Percentiles rank a stretch among this genome's conserved stretches.
Evolutionary conservation across 2,113 vertebrate species (phyloP).

Genomic region (Oxyruncus cristatus): DNA sequence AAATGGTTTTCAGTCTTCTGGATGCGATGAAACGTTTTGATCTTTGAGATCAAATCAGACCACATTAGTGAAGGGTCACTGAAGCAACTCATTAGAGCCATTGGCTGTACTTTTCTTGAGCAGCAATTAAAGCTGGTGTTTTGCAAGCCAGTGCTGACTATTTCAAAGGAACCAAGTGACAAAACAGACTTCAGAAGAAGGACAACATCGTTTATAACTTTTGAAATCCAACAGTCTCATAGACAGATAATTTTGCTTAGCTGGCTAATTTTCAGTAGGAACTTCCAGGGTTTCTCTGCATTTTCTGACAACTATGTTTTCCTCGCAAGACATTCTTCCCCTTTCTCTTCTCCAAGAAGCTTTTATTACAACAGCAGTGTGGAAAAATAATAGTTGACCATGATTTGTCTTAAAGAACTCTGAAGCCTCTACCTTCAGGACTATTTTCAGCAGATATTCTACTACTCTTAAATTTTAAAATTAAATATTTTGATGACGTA

Average conservation of each 20-base stretch:
- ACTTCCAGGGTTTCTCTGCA: neutral
- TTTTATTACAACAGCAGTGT: neutral
- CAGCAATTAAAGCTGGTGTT: neutral
- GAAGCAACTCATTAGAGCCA: neutral
- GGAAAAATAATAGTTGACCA: neutral
- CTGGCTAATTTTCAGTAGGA: neutral
- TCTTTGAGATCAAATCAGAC: slow-evolving; percentile 14
- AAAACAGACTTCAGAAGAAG: neutral
- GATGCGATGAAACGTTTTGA: slow-evolving; percentile 23
- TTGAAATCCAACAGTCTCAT: neutral
- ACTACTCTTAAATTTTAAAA: neutral
- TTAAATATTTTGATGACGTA: neutral
- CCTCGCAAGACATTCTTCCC: neutral
- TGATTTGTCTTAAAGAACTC: neutral
- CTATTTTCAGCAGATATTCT: neutral
- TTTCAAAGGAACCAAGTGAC: neutral
- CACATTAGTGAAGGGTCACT: slow-evolving; percentile 38
- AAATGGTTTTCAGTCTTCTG: slow-evolving; percentile 2
- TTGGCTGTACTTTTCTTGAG: neutral
- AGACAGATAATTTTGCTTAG: neutral
- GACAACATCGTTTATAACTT: neutral
- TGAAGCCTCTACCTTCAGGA: neutral
- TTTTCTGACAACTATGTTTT: neutral
- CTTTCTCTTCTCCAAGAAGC: neutral
- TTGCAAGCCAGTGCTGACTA: neutral